Percentiles rank a stretch among this genome's conserved stretches.
These are phyloP conservation scores for Gymnoscopelus microlampas DNA, from an alignment of 2,797 vertebrate species.

Conservation along the genomic window DNA sequence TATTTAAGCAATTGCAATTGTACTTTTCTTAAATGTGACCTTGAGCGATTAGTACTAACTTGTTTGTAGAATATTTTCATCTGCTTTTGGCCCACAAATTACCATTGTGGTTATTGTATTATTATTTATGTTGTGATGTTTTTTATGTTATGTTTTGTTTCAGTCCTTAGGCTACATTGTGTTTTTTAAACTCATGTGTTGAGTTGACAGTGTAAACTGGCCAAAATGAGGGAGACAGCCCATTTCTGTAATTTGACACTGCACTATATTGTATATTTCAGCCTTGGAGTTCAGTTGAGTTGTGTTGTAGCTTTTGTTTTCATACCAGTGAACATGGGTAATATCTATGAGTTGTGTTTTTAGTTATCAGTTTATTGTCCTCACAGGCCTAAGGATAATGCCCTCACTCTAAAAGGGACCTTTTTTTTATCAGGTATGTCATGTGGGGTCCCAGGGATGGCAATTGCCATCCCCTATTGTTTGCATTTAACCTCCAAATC, in stretches of 20 bases:
- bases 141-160: conserved; percentile 16
- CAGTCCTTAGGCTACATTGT: conserved; percentile 51
- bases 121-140: conserved; percentile 50
- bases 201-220: conserved; percentile 19
- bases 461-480: too few species aligned
- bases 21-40: conserved; percentile 47
- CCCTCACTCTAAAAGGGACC: conserved; percentile 25
- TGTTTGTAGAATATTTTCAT: conserved; percentile 59
- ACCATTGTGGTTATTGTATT: conserved; percentile 49
- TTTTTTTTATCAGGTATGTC: conserved; percentile 13
- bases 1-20: conserved; percentile 50
- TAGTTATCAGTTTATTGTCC: conserved; percentile 1
- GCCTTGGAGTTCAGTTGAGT: conserved; percentile 28
- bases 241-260: conserved; percentile 37
- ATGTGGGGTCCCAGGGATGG: too few species aligned
- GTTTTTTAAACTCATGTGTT: conserved; percentile 31
- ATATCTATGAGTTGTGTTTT: conserved; percentile 4
- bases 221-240: conserved; percentile 32
- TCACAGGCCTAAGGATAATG: conserved; percentile 8
- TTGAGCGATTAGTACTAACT: conserved; percentile 62
- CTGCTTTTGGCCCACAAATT: conserved; percentile 42
- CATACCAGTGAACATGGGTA: neutral
- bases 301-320: conserved; percentile 23
- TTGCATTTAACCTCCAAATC: too few species aligned
- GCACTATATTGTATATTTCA: conserved; percentile 23